Evolutionary conservation across 2,797 vertebrate species (phyloP).

Genomic region (Channa striata): DNA sequence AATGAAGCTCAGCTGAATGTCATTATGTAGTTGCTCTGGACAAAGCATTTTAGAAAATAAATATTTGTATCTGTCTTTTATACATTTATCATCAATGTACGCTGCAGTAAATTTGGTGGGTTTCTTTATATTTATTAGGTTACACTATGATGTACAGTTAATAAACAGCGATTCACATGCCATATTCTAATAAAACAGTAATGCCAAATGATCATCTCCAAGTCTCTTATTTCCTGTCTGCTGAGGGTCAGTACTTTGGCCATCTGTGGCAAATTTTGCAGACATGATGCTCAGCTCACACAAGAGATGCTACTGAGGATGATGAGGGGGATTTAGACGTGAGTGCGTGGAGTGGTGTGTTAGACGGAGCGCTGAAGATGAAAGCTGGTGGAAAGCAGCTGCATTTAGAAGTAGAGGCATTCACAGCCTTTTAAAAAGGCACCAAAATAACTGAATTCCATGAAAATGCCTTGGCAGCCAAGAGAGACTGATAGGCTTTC

Average conservation of each 20-base stretch:
- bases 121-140: slow-evolving; percentile 82
- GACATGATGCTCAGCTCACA: slow-evolving; percentile 16
- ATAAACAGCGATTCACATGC: slow-evolving; percentile 72
- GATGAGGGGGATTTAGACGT: slow-evolving; percentile 16
- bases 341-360: slow-evolving; percentile 33
- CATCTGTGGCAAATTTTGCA: slow-evolving; percentile 35
- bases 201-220: slow-evolving; percentile 47
- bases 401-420: slow-evolving; percentile 60
- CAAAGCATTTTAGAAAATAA: slow-evolving; percentile 72
- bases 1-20: slow-evolving; percentile 73
- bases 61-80: slow-evolving; percentile 86
- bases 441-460: slow-evolving; percentile 52
- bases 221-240: slow-evolving; percentile 48
- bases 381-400: slow-evolving; percentile 60
- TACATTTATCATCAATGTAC: slow-evolving; percentile 82
- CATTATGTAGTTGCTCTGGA: slow-evolving; percentile 71
- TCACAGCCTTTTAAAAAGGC: slow-evolving; percentile 40
- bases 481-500: slow-evolving; percentile 42
- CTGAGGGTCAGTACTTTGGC: slow-evolving; percentile 18
- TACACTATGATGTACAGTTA: slow-evolving; percentile 72
- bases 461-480: slow-evolving; percentile 30
- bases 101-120: slow-evolving; percentile 78
- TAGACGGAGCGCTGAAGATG: slow-evolving; percentile 10
- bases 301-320: slow-evolving; percentile 23
- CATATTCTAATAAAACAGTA: slow-evolving; percentile 85